Evolutionary conservation across 2,888 invertebrate genomes (phyloP).

Genomic region (Parasteatoda lunata): DNA sequence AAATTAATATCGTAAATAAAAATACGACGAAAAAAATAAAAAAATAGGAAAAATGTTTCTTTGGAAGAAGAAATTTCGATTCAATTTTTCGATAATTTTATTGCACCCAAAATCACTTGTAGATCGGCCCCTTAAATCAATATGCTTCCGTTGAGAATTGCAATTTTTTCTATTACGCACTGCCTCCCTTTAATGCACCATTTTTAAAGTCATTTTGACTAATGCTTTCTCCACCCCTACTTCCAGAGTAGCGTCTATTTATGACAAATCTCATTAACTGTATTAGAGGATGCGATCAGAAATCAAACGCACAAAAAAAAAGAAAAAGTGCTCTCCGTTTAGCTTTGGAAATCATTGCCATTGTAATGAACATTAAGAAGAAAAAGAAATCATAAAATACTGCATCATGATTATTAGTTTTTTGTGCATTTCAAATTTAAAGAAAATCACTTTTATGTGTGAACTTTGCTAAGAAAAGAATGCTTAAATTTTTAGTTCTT

Average conservation of each 20-base stretch:
- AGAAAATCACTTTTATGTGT: background rate
- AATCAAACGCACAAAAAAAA: background rate
- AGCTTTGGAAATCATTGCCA: slow-evolving; percentile 40
- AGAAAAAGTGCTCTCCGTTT: slow-evolving; percentile 19
- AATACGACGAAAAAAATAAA: too few relatives aligned
- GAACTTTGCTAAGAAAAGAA: too few relatives aligned
- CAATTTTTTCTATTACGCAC: background rate
- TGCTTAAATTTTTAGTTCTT: too few relatives aligned
- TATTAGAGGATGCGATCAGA: slow-evolving; percentile 16
- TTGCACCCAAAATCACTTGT: background rate
- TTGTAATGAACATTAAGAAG: slow-evolving; percentile 23
- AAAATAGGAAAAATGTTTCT: too few relatives aligned
- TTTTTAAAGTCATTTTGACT: slow-evolving; percentile 37
- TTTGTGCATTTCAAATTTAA: slow-evolving; percentile 1
- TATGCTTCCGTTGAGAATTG: slow-evolving; percentile 21
- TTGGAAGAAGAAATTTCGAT: too few relatives aligned
- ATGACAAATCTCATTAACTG: slow-evolving; percentile 54
- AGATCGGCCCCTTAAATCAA: slow-evolving; percentile 33
- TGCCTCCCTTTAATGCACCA: slow-evolving; percentile 6
- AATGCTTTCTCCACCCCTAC: slow-evolving; percentile 19
- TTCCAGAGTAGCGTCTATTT: slow-evolving; percentile 22
- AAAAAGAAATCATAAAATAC: slow-evolving; percentile 15
- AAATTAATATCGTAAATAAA: too few relatives aligned
- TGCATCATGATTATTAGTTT: background rate
- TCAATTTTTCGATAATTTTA: too few relatives aligned